Evolutionary conservation across 1,140 invertebrate species (phyloP).

Genomic region (Drusus annulatus): DNA sequence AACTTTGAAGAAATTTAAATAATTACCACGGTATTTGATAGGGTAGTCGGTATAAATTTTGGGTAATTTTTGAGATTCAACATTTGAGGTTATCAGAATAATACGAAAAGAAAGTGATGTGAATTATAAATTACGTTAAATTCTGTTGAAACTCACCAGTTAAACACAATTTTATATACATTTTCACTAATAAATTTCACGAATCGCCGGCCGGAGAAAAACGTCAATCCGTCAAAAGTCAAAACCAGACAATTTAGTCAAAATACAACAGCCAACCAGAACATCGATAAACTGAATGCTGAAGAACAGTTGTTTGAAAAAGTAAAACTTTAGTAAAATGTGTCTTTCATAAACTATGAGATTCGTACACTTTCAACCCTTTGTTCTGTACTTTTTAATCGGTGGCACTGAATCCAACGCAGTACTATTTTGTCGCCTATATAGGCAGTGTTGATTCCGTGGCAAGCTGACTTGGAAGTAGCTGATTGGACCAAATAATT

Average conservation of each 20-base stretch:
- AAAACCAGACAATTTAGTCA: not conserved
- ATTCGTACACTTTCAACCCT: no score
- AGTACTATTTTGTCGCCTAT: no score
- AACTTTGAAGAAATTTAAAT: no score
- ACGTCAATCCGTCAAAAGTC: constrained; percentile 11
- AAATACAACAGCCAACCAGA: not conserved
- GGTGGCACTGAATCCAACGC: no score
- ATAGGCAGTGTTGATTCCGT: not conserved
- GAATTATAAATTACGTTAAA: not conserved
- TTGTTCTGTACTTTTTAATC: no score
- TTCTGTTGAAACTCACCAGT: constrained; percentile 1
- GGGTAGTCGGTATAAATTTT: no score
- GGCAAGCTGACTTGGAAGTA: constrained; percentile 35
- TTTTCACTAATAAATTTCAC: not conserved
- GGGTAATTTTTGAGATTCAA: no score
- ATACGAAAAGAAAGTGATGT: no score
- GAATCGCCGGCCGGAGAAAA: not conserved
- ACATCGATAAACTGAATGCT: not conserved
- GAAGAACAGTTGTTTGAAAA: not conserved
- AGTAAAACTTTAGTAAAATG: constrained; percentile 3
- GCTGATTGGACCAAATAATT: constrained; percentile 44
- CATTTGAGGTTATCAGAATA: no score
- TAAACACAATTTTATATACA: constrained; percentile 2
- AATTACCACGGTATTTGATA: no score
- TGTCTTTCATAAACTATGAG: not conserved